Conservation (phyloP, 1,140 invertebrate species). For the Andricus grossulariae region DNA sequence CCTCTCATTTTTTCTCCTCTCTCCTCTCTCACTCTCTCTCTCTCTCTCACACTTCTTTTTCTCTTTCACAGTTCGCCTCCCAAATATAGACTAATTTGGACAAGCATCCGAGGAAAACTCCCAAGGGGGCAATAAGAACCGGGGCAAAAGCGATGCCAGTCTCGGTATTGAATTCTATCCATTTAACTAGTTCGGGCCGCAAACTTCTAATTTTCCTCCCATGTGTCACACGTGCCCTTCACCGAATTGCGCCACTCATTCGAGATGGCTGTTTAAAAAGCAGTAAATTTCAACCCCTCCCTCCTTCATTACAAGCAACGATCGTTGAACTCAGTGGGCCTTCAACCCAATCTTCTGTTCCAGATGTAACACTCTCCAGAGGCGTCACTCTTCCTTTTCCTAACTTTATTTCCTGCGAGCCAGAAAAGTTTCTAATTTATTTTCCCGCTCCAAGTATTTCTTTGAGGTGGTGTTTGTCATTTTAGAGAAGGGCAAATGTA, state of each 20-base stretch:
- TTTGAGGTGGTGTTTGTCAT: too few relatives aligned
- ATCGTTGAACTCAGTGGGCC: constrained; percentile 23
- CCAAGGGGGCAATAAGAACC: constrained; percentile 66
- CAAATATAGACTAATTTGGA: constrained; percentile 71
- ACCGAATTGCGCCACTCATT: constrained; percentile 1
- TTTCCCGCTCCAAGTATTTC: too few relatives aligned
- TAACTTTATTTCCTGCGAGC: too few relatives aligned
- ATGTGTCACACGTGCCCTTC: constrained; percentile 48
- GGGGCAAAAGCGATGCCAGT: constrained; percentile 43
- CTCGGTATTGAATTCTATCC: constrained; percentile 67
- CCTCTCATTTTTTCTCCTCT: neutral
- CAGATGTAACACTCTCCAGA: neutral
- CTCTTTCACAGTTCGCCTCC: constrained; percentile 42
- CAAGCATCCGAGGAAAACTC: constrained; percentile 61
- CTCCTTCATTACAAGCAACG: constrained; percentile 37
- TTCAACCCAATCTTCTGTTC: neutral
- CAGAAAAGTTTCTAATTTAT: too few relatives aligned
- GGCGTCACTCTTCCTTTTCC: too few relatives aligned
- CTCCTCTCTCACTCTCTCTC: neutral
- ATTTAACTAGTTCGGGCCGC: constrained; percentile 56
- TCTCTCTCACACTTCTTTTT: constrained; percentile 35
- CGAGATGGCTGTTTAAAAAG: constrained; percentile 45
- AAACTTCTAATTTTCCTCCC: constrained; percentile 66
- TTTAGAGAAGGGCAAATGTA: too few relatives aligned
- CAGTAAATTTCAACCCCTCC: constrained; percentile 42